Base-by-base conservation (phyloP, 2,888 invertebrate species). In the Eutolmus rufibarbis region DNA sequence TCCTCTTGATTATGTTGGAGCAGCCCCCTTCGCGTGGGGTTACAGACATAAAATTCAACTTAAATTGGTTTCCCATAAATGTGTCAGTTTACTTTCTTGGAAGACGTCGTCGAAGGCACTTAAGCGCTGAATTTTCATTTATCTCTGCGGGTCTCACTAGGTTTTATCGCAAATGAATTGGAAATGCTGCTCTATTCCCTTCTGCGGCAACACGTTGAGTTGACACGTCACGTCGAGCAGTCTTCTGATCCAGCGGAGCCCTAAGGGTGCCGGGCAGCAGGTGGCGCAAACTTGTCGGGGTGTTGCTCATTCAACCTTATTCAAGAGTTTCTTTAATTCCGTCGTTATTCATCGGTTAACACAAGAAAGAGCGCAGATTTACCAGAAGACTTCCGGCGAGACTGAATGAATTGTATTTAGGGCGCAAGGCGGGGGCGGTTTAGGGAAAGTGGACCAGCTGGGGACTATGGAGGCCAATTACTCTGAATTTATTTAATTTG, bases 131-230 rank as follows among this genome's bases (percentile, higher is more conserved):
- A 82, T 82, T 82, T 57, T 57, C 82, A 82, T 82, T 82, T 82
- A 82, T 82, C 82, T 66, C 51, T 31, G 57, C 37, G 82, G 19
- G 23, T 66, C 82, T 57, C 66, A 16, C 23, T 51, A 37, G 37
- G 56, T 56, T 82, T 82, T 82, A 82, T 57, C 82, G 82, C 28
- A 82, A 82, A 66, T 82, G 82, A 82, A 82, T 56, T 82, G 82
- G 57, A 82, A 82, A 82, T 34, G 37, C 40, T 66, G 82, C 82
- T 57, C 66, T 37, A 57, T 23, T 40, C n/a, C 19, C 16, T 16
- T 1, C 2, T 12, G 66, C 2, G 37, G 56, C 19, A 82, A 40
- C 82, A 66, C 57, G 66, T 82, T 82, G 82, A 56, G 57, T 37
- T 82, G 82, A 82, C 82, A 82, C 82, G 31, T 57, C 57, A 23